phyloP scores from a whole-genome alignment of 2,888 invertebrate genomes.

The Lumbricus terrestris region DNA sequence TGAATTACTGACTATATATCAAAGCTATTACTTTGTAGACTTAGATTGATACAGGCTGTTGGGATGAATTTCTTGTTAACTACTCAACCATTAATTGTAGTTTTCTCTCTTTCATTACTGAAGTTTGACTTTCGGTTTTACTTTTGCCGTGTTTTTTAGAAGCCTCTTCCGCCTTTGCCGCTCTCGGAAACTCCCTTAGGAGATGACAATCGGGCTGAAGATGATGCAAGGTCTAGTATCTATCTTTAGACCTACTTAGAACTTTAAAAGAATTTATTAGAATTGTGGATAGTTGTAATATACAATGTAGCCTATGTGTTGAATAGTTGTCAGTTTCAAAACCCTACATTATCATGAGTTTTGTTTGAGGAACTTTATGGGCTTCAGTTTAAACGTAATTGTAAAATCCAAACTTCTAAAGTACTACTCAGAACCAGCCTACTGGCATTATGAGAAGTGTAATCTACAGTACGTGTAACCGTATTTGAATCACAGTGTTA shows the following conservation, averaged over 20 bases:
- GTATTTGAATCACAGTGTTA: no score
- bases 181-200: neutral
- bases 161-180: neutral
- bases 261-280: no score
- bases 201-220: neutral
- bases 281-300: no score
- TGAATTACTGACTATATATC: neutral
- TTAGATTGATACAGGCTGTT: neutral
- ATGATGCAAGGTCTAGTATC: neutral
- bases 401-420: no score
- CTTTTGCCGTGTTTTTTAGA: neutral
- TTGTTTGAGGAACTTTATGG: no score
- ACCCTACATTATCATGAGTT: no score
- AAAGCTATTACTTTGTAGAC: neutral
- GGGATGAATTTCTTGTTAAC: neutral
- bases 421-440: no score
- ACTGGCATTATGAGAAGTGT: no score
- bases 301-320: no score
- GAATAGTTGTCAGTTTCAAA: no score
- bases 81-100: neutral
- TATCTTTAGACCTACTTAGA: neutral
- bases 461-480: neutral
- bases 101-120: neutral
- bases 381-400: no score
- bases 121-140: neutral